These are phyloP conservation scores for Scrobipalpa atriplicella DNA, from an alignment of 2,888 invertebrate species.

Conservation along the genomic window DNA sequence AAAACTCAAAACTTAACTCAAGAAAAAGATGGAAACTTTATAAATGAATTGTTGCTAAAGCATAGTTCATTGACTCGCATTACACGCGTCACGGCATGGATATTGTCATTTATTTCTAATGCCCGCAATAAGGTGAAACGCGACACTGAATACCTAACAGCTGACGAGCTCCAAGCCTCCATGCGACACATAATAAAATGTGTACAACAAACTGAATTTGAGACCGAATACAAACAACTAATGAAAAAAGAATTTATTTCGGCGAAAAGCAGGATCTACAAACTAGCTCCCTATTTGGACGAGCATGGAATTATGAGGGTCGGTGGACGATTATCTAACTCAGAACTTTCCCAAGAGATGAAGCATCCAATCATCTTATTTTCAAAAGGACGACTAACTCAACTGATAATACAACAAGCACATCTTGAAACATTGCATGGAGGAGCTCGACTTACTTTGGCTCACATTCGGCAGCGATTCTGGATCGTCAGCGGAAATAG, in stretches of 20 bases:
- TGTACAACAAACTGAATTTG: constrained; percentile 18
- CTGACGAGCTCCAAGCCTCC: constrained; percentile 19
- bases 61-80: constrained; percentile 26
- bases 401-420: constrained; percentile 23
- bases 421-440: constrained; percentile 15
- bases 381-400: constrained; percentile 6
- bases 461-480: constrained; percentile 14
- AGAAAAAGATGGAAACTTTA: not conserved
- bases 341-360: not conserved
- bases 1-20: not conserved
- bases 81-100: constrained; percentile 27
- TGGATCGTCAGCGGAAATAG: constrained; percentile 29
- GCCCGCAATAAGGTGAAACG: constrained; percentile 15
- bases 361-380: constrained; percentile 23
- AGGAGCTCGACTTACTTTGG: not conserved
- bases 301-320: constrained; percentile 22
- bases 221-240: constrained; percentile 4
- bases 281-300: constrained; percentile 21
- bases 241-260: constrained; percentile 17
- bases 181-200: constrained; percentile 16
- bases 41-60: constrained; percentile 9
- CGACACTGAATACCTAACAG: not conserved
- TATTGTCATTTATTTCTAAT: constrained; percentile 22
- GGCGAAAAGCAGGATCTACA: not conserved
- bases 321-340: constrained; percentile 19